These are phyloP conservation scores for Drosophila seclusa DNA, from an alignment of 2,888 invertebrate genomes.

Conservation along the genomic window DNA sequence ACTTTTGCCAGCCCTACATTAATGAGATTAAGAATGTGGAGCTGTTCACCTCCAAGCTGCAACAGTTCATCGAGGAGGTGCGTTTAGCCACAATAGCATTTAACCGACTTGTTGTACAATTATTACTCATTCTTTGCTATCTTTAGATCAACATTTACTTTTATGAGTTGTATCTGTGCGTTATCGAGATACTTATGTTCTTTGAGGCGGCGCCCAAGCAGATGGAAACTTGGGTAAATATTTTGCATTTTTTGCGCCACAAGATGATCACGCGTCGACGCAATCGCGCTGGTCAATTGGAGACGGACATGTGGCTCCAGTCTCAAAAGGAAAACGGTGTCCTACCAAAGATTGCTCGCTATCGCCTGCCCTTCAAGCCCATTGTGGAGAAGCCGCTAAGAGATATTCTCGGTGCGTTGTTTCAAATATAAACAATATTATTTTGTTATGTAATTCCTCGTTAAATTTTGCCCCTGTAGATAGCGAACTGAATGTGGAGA, in stretches of 20 bases:
- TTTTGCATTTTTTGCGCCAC: constrained; percentile 83
- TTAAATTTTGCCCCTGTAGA: constrained; percentile 61
- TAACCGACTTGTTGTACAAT: not conserved
- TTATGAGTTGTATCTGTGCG: constrained; percentile 84
- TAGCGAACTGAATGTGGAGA: constrained; percentile 83
- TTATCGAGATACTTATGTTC: constrained; percentile 83
- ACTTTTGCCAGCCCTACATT: constrained; percentile 83
- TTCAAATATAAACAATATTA: not conserved
- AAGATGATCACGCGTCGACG: constrained; percentile 83
- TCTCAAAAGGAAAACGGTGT: constrained; percentile 82
- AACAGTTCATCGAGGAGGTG: constrained; percentile 82
- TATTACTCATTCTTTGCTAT: not conserved
- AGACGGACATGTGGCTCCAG: constrained; percentile 84
- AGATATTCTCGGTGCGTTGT: constrained; percentile 76
- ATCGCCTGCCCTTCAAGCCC: constrained; percentile 84
- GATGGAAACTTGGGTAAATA: constrained; percentile 83
- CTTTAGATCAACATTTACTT: constrained; percentile 84
- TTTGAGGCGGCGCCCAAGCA: constrained; percentile 81
- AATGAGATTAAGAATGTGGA: constrained; percentile 83
- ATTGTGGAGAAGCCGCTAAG: constrained; percentile 82
- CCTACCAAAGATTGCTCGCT: constrained; percentile 84
- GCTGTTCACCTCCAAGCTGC: constrained; percentile 77
- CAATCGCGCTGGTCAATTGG: constrained; percentile 82
- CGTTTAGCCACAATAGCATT: not conserved
- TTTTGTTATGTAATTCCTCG: not conserved